These are phyloP conservation scores for Petrocephalus schoutedeni DNA, from an alignment of 2,797 vertebrate species.

Conservation along the genomic window DNA sequence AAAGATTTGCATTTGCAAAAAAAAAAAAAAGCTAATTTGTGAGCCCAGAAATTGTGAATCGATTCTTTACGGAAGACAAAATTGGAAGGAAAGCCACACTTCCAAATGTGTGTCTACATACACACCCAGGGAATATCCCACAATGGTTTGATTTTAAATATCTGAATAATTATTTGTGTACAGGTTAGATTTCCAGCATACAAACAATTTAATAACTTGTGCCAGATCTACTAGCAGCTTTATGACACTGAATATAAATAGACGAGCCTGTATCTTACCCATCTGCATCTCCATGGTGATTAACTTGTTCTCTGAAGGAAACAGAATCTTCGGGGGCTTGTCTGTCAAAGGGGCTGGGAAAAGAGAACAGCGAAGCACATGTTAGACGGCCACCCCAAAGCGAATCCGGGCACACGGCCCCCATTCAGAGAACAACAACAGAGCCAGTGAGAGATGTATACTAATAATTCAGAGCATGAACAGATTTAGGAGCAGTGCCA, in stretches of 20 bases:
- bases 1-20: conserved; percentile 17
- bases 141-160: neutral
- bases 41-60: neutral
- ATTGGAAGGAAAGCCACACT: neutral
- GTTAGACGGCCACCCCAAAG: neutral
- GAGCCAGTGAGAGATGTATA: neutral
- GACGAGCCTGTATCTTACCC: conserved; percentile 73
- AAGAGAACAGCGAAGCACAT: conserved; percentile 29
- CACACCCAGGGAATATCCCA: neutral
- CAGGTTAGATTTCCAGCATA: neutral
- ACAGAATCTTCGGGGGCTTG: conserved; percentile 94
- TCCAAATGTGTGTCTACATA: neutral
- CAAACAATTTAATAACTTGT: neutral
- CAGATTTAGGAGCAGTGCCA: neutral
- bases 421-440: neutral
- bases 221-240: neutral
- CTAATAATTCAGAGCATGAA: conserved; percentile 1
- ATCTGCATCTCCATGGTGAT: conserved; percentile 89
- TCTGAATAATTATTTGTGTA: neutral
- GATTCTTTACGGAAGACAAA: neutral
- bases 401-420: neutral
- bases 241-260: neutral
- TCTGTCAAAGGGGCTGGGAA: conserved; percentile 89
- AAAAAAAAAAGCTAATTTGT: neutral
- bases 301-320: conserved; percentile 89